Evolutionary conservation across 2,888 invertebrate genomes (phyloP).

Genomic region (Proisotoma minuta): DNA sequence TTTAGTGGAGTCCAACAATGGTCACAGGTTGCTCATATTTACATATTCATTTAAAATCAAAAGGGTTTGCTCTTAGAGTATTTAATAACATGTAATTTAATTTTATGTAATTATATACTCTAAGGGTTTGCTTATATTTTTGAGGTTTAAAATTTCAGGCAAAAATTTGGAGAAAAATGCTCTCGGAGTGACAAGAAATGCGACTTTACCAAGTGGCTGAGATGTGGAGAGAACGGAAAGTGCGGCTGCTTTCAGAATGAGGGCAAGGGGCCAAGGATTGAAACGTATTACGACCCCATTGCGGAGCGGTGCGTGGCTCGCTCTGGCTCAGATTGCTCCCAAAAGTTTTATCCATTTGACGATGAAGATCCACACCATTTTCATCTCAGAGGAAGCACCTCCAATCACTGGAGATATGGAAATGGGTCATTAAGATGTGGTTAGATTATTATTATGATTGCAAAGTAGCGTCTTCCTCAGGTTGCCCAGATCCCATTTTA

Average conservation of each 20-base stretch:
- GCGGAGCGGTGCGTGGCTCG: slow-evolving; percentile 14
- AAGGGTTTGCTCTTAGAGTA: too few species aligned
- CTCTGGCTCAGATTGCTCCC: slow-evolving; percentile 15
- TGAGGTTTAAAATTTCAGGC: too few species aligned
- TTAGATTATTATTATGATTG: too few species aligned
- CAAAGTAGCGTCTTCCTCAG: too few species aligned
- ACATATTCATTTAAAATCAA: too few species aligned
- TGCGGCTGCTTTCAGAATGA: slow-evolving; percentile 30
- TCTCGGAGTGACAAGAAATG: slow-evolving; percentile 34
- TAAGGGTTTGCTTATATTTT: too few species aligned
- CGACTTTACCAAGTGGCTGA: slow-evolving; percentile 36
- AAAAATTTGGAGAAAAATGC: slow-evolving; percentile 31
- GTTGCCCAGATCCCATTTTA: too few species aligned
- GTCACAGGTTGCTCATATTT: too few species aligned
- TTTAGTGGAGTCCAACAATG: too few species aligned
- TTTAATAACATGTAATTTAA: too few species aligned
- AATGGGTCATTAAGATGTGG: slow-evolving; percentile 34
- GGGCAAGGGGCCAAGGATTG: background rate
- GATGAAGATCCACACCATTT: slow-evolving; percentile 30
- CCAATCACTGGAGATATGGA: slow-evolving; percentile 40
- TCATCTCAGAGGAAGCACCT: slow-evolving; percentile 33
- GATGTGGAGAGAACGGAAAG: slow-evolving; percentile 26
- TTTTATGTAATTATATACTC: too few species aligned
- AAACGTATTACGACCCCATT: background rate
- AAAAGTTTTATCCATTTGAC: slow-evolving; percentile 36